Evolutionary conservation across 2,888 invertebrate genomes (phyloP), one percentile per base, ranked within the genome.

Genomic region (Bedellia somnulentella): DNA sequence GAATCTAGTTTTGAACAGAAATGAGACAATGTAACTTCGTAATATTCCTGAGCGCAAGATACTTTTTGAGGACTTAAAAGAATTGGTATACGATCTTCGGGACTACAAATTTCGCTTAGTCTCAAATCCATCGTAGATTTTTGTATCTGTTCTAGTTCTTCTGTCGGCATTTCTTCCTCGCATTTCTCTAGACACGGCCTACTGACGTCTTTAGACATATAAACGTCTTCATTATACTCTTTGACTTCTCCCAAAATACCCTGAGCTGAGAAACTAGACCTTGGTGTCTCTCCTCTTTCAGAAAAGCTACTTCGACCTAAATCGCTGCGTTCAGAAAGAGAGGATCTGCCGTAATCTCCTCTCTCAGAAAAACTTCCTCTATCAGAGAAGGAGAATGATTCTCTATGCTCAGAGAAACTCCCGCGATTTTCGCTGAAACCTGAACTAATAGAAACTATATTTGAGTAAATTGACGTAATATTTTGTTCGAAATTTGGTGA

Each of bases 1-100:
- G 88, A 84, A 46, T 89, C 88, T 27, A 91, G 59, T 46, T 87
- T 84, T 2, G 89, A 88, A 48, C 89, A 91, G 24, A 87, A 84
- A 5, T 88, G 86, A 0, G 89, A 89, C 14, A 92, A 55, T 13
- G 87, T 85, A 0, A 91, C 84, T 57, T 90, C 90, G 34, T 87
- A 82, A 26, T 67, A 71, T 30, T 77, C 76, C 27, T 66, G 66
- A 0, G 59, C 58, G 36, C 67, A 63, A 0, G 61, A 67, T 0
- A 73, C 57, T 11, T 70, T 60, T 18, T 71, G 68, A 0, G 73
- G 73, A 31, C 64, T 70, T 1, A 75, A 31, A 0, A 71, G 37
- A 2, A 71, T 68, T 0, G 73, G 73, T 24, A 71, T 70, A 5
- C 18, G 23, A 5, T 61, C 57, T 0, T 57, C 55, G 0, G 68